Evolutionary conservation across 1,140 invertebrate genomes (phyloP).

Genomic region (Dryas iulia): DNA sequence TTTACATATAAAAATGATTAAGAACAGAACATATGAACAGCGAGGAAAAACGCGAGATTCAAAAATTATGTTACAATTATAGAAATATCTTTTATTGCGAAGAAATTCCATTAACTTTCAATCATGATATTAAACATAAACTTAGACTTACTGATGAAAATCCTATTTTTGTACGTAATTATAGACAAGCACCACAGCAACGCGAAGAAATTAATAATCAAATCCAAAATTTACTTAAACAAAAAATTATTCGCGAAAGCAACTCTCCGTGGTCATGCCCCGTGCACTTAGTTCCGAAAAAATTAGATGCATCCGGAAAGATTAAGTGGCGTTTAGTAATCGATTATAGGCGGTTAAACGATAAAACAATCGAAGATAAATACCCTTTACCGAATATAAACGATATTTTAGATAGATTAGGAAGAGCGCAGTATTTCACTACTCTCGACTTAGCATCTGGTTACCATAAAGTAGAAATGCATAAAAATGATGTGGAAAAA

Average conservation of each 20-base stretch:
- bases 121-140: neutral
- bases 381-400: neutral
- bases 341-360: neutral
- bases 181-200: constrained; percentile 11
- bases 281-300: neutral
- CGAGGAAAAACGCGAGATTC: neutral
- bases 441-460: neutral
- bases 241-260: neutral
- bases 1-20: too few relatives aligned
- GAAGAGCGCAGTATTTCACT: neutral
- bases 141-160: constrained; percentile 3
- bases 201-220: constrained; percentile 11
- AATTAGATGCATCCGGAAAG: neutral
- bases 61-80: neutral
- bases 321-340: neutral
- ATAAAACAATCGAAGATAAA: neutral
- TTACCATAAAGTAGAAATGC: neutral
- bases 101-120: constrained; percentile 3
- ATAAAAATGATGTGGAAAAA: neutral
- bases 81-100: neutral
- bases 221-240: neutral
- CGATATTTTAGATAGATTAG: neutral
- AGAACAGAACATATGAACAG: neutral
- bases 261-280: neutral
- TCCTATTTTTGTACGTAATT: constrained; percentile 7